phyloP scores from a whole-genome alignment of 2,888 invertebrate species.

The Tipula helvola region DNA sequence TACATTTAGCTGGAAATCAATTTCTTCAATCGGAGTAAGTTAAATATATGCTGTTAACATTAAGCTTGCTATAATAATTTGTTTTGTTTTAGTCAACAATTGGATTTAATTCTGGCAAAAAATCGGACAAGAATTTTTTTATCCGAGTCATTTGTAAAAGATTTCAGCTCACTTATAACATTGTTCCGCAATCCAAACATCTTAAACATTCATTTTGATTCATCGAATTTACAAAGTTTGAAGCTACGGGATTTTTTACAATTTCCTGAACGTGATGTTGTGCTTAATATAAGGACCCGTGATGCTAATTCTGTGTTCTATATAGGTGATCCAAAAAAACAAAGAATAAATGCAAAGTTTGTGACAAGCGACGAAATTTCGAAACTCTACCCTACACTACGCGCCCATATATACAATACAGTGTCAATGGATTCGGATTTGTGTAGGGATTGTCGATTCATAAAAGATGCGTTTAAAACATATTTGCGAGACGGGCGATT shows the following conservation, averaged over 20 bases:
- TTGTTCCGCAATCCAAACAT: background rate
- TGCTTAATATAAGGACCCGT: background rate
- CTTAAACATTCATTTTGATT: background rate
- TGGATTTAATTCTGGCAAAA: background rate
- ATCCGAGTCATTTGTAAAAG: background rate
- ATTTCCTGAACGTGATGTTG: background rate
- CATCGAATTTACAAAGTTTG: background rate
- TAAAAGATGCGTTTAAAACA: background rate
- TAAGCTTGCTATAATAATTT: background rate
- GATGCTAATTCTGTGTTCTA: background rate
- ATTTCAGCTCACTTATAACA: background rate
- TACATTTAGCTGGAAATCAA: background rate
- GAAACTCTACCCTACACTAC: background rate
- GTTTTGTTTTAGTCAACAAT: background rate
- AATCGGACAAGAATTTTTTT: background rate
- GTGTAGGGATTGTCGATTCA: background rate
- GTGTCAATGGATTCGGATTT: background rate
- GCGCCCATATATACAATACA: background rate
- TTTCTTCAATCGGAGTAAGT: background rate
- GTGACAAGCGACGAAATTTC: background rate
- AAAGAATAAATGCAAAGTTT: background rate
- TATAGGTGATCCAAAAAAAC: too few relatives aligned
- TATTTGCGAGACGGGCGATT: background rate
- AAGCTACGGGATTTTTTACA: background rate
- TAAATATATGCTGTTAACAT: background rate